Base-by-base conservation (phyloP, 1,140 invertebrate species). In the Hyles vespertilio region DNA sequence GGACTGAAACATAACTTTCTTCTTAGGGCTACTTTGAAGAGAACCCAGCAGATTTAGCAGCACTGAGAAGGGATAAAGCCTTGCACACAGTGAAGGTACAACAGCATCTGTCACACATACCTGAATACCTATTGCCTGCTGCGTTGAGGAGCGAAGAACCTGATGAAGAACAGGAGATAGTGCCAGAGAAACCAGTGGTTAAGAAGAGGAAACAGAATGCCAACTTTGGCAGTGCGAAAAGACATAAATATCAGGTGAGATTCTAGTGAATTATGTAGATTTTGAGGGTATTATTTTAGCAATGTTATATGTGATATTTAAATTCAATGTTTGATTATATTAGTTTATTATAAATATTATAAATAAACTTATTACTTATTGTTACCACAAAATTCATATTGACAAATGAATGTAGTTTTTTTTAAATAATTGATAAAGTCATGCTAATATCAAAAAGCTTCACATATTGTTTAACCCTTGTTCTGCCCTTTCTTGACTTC, bases 31-130 rank as follows among this genome's bases (percentile, higher is more conserved):
- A 97, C 84, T 99, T 99, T 88, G 95, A 98, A 75, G 96, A 98
- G 62, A 98, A 99, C 89, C 97, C 98, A 0, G 91, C 92, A 34
- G 98, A 99, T 84, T 83, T 98, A 10, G 92, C 96, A 68, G 93
- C 97, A 0, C 86, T 99, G 5, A 90, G 97, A 10, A 97, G 99
- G 77, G 98, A 99, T 72, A 98, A 97, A 85, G 94, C 95, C 1
- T 82, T 98, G n/a, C 96, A 96, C 72, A 95, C 94, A 2, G 94
- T 98, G 0, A 93, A 94, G 79, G 77, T 95, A 8, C 95, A 98
- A 74, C 90, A 93, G 7, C 96, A 98, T 84, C 89, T 99, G 50
- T 93, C 95, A 63, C 93, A 99, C 83, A 96, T 99, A 3, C 98
- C 98, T 0, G 97, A 98, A 44, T 99, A 99, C 81, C 94, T 99